phyloP scores from a whole-genome alignment of 2,797 vertebrate species.

The Limosa lapponica region DNA sequence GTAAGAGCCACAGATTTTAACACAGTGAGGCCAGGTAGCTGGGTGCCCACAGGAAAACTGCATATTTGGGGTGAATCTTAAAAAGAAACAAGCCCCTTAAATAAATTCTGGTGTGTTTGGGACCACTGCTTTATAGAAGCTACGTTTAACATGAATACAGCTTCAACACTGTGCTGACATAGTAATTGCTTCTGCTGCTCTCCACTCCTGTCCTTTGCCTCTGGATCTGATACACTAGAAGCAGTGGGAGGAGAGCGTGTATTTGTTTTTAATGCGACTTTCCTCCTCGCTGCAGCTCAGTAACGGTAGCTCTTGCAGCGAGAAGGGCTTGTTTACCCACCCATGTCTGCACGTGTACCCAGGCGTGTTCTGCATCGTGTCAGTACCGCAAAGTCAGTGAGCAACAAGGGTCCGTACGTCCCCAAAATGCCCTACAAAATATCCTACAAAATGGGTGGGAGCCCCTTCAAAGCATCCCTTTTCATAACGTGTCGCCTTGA shows the following conservation, averaged over 20 bases:
- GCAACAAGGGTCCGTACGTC: rapidly evolving
- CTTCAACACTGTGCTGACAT: neutral
- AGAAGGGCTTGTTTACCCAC: neutral
- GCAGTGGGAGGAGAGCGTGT: neutral
- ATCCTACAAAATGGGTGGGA: neutral
- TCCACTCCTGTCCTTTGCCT: neutral
- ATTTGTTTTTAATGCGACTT: neutral
- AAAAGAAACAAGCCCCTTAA: neutral
- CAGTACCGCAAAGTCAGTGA: neutral
- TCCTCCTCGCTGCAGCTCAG: neutral
- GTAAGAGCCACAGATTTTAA: neutral
- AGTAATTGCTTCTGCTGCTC: neutral
- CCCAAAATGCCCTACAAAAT: neutral
- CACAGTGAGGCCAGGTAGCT: neutral
- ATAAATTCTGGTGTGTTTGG: neutral
- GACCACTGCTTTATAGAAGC: neutral
- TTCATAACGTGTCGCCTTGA: neutral
- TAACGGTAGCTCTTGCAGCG: neutral
- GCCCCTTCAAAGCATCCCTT: neutral
- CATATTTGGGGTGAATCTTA: neutral
- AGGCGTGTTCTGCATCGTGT: neutral
- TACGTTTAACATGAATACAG: neutral
- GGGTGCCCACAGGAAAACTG: neutral
- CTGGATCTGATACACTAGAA: neutral
- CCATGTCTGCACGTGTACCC: rapidly evolving